Conservation (phyloP, 2,113 vertebrate species). For the Nestor notabilis region DNA sequence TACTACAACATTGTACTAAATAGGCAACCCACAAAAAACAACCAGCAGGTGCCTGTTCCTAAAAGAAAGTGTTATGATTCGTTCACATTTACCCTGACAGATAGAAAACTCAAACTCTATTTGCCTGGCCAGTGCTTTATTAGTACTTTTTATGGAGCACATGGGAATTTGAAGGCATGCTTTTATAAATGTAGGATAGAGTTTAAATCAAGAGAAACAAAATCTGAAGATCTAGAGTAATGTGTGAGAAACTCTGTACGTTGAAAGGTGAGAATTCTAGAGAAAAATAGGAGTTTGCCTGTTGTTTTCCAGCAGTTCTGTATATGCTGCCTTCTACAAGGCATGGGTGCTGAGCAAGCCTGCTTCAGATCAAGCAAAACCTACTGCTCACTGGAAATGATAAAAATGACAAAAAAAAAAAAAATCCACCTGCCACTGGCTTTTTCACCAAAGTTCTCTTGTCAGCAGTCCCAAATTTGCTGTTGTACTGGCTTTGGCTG, state of each 20-base stretch:
- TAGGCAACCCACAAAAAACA: neutral
- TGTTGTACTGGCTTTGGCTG: neutral
- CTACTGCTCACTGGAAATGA: neutral
- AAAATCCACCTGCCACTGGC: neutral
- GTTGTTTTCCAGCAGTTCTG: neutral
- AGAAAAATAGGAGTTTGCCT: neutral
- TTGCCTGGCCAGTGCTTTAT: neutral
- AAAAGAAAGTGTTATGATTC: neutral
- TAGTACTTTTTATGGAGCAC: neutral
- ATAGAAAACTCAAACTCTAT: neutral
- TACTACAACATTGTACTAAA: neutral
- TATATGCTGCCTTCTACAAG: neutral
- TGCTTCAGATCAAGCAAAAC: neutral
- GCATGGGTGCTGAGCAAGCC: neutral
- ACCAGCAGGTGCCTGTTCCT: neutral
- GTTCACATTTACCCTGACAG: neutral
- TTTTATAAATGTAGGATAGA: neutral
- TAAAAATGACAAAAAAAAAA: neutral
- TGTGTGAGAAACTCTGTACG: neutral
- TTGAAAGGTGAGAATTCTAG: neutral
- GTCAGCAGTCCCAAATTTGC: neutral
- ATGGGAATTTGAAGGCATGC: neutral
- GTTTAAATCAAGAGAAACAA: neutral
- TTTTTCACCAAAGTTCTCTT: neutral
- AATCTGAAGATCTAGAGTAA: neutral